A percentile compares a stretch with the other conserved stretches of the same genome.
Evolutionary conservation across 2,113 vertebrate genomes (phyloP).

Genomic region (Corythoichthys intestinalis): DNA sequence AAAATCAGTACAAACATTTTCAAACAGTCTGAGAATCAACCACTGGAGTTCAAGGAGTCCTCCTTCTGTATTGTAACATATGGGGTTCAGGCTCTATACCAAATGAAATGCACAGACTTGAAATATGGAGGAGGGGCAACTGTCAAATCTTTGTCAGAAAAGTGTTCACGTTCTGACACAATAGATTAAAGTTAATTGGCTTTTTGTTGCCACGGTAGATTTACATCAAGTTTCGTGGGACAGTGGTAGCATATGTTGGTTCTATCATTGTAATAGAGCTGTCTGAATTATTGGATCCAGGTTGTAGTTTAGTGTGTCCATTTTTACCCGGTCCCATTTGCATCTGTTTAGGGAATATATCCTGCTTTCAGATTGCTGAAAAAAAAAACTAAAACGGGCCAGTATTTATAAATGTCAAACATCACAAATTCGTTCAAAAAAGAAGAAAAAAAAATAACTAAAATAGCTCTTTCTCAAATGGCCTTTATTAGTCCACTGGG

Average conservation of each 20-base stretch:
- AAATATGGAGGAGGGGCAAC: background rate
- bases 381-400: slow-evolving; percentile 56
- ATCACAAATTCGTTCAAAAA: slow-evolving; percentile 14
- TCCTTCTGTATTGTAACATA: background rate
- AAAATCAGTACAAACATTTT: background rate
- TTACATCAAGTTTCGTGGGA: background rate
- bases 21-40: background rate
- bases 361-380: background rate
- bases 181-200: slow-evolving; percentile 5
- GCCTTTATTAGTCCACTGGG: slow-evolving; percentile 58
- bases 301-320: background rate
- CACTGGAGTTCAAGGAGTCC: background rate
- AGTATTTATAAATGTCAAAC: slow-evolving; percentile 69
- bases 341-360: slow-evolving; percentile 1
- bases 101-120: background rate
- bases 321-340: background rate
- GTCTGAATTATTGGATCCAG: slow-evolving; percentile 6
- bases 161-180: slow-evolving; percentile 1
- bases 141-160: background rate
- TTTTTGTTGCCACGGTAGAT: background rate
- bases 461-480: slow-evolving; percentile 56
- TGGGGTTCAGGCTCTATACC: background rate
- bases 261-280: background rate
- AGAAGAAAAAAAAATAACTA: slow-evolving; percentile 30
- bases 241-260: background rate